Percentiles rank a stretch among this genome's conserved stretches.
Evolutionary conservation across 2,797 vertebrate genomes (phyloP).

Genomic region (Amblyraja radiata): DNA sequence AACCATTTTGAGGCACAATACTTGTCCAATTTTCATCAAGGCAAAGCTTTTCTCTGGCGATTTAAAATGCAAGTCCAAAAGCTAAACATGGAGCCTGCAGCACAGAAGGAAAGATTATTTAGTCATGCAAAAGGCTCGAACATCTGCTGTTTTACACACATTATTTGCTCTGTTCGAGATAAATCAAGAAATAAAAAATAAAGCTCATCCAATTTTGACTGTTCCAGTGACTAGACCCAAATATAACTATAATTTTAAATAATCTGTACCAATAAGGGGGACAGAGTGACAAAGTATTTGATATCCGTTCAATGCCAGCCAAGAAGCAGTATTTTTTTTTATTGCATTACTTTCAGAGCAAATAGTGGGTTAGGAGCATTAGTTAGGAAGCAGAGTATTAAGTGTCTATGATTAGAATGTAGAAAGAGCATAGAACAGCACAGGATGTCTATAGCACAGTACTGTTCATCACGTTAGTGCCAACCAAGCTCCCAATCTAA

Average conservation of each 20-base stretch:
- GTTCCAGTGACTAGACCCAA: not conserved
- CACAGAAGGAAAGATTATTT: not conserved
- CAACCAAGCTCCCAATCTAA: too few relatives aligned
- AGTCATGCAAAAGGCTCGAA: too few relatives aligned
- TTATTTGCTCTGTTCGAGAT: not conserved
- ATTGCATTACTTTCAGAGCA: not conserved
- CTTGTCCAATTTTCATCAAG: not conserved
- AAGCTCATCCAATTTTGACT: not conserved
- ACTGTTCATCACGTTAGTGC: too few relatives aligned
- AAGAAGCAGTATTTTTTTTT: not conserved
- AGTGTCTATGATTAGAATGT: not conserved
- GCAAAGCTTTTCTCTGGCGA: not conserved
- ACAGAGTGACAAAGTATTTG: not conserved
- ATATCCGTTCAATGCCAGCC: not conserved
- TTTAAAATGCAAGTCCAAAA: not conserved
- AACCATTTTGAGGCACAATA: not conserved
- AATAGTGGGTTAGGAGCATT: not conserved
- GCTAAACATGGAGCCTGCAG: too few relatives aligned
- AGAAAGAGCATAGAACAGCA: too few relatives aligned
- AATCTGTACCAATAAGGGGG: too few relatives aligned
- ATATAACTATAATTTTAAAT: conserved; percentile 1
- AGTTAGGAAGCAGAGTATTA: too few relatives aligned
- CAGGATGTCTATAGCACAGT: too few relatives aligned
- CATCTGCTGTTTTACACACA: not conserved
- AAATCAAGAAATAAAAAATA: not conserved